Evolutionary conservation across 1,140 invertebrate species (phyloP).

Genomic region (Drosophila bocqueti): DNA sequence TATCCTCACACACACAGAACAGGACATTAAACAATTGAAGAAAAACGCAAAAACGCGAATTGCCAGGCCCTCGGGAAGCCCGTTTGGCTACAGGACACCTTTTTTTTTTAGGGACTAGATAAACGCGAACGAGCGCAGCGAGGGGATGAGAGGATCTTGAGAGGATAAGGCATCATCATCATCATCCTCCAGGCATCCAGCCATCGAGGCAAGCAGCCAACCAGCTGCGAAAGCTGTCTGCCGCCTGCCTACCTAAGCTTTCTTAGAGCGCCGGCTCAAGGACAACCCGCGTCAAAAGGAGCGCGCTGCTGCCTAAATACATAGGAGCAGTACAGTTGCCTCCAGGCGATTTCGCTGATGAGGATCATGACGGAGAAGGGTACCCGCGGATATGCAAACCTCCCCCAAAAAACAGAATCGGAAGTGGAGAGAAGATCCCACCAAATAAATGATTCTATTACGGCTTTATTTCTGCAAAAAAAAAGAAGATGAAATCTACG

Average conservation of each 20-base stretch:
- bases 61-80: slow-evolving; percentile 5
- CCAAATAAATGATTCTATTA: neutral
- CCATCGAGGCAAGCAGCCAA: slow-evolving; percentile 12
- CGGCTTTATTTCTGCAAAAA: neutral
- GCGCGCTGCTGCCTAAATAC: slow-evolving; percentile 13
- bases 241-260: slow-evolving; percentile 49
- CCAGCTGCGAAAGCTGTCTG: slow-evolving; percentile 48
- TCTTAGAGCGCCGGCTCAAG: slow-evolving; percentile 46
- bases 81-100: slow-evolving; percentile 54
- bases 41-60: slow-evolving; percentile 45
- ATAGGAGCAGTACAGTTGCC: slow-evolving; percentile 27
- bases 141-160: slow-evolving; percentile 2
- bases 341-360: neutral
- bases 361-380: neutral
- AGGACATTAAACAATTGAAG: slow-evolving; percentile 74
- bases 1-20: slow-evolving; percentile 19
- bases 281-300: slow-evolving; percentile 36
- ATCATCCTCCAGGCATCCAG: neutral
- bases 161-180: slow-evolving; percentile 5
- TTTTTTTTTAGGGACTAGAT: slow-evolving; percentile 14
- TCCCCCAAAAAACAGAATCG: slow-evolving; percentile 5
- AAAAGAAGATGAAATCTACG: neutral
- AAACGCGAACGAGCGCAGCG: slow-evolving; percentile 1
- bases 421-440: slow-evolving; percentile 21
- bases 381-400: slow-evolving; percentile 12